These are phyloP conservation scores for Acanthopleura granulata DNA, from an alignment of 2,888 invertebrate genomes.

Conservation along the genomic window DNA sequence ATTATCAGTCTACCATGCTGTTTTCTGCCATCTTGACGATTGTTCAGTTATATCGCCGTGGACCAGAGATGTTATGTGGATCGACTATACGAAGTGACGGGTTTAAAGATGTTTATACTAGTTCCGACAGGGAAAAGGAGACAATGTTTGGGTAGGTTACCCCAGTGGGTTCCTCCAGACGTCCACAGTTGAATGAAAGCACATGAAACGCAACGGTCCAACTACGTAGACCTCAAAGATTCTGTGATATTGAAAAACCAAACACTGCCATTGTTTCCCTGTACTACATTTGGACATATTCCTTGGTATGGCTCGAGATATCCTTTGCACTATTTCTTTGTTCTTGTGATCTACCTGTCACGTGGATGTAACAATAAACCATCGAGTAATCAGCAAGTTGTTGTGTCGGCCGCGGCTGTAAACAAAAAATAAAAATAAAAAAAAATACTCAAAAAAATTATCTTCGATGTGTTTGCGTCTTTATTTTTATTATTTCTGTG, in stretches of 20 bases:
- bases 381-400: background rate
- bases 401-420: constrained; percentile 12
- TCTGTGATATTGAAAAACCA: constrained; percentile 8
- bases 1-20: constrained; percentile 7
- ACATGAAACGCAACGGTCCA: too few species aligned
- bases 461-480: too few species aligned
- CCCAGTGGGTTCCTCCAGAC: too few species aligned
- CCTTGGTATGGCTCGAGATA: constrained; percentile 6
- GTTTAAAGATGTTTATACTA: too few species aligned
- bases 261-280: constrained; percentile 7
- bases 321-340: background rate
- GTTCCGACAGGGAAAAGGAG: too few species aligned
- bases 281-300: background rate
- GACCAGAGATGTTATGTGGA: background rate
- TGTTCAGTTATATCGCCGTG: background rate
- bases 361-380: background rate
- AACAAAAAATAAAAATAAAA: constrained; percentile 1
- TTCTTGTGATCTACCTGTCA: background rate
- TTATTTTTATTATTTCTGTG: too few species aligned
- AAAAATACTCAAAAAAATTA: constrained; percentile 3
- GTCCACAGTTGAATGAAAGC: too few species aligned
- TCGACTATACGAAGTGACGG: background rate
- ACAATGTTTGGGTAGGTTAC: too few species aligned
- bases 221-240: background rate
- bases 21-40: background rate